Base-by-base conservation (phyloP, 2,888 invertebrate genomes). In the Itoplectis maculator region DNA sequence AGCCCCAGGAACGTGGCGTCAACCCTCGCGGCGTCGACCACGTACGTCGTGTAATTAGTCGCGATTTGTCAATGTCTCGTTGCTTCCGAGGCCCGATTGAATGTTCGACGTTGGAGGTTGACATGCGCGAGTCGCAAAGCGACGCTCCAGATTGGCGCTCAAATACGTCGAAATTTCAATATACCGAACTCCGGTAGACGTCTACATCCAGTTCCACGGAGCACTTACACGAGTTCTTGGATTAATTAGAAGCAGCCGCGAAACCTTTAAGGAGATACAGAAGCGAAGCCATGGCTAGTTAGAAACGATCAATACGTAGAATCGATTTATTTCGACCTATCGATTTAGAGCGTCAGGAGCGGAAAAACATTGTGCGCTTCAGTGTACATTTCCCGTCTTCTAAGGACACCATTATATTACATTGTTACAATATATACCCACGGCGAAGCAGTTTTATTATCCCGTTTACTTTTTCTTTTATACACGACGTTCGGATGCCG, bases 21-120 rank as follows among this genome's bases (percentile, higher is more conserved):
- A 54, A 54, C 18, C 51, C 11, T 37, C 20, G 56, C 54, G 69
- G 23, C 56, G 42, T 42, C 42, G 69, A 42, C 29, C 54, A 65
- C 76, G 47, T 73, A 70, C 63, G 72, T 78, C 65, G 29, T 65
- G 74, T 59, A 85, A 85, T 86, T 86, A 86, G 83, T 80, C 81
- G 66, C 81, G 82, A 86, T 87, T 84, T 86, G 81, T 85, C 85
- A 85, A 86, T 82, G 86, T 85, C 86, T 86, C 76, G 84, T 83
- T 84, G 77, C 66, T 72, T n/a, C 51, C 40, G 63, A 79, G 59
- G 79, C 66, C n/a, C 83, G 78, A 84, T 86, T 84, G 82, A 86
- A 84, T 82, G 76, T 80, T 80, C 79, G 73, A 66, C 47, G 77
- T 77, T 73, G 70, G 23, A 47, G 23, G 11, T 15, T 35, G 76